These are phyloP conservation scores for Schrankia costaestrigalis DNA, from an alignment of 2,888 invertebrate genomes.

Conservation along the genomic window DNA sequence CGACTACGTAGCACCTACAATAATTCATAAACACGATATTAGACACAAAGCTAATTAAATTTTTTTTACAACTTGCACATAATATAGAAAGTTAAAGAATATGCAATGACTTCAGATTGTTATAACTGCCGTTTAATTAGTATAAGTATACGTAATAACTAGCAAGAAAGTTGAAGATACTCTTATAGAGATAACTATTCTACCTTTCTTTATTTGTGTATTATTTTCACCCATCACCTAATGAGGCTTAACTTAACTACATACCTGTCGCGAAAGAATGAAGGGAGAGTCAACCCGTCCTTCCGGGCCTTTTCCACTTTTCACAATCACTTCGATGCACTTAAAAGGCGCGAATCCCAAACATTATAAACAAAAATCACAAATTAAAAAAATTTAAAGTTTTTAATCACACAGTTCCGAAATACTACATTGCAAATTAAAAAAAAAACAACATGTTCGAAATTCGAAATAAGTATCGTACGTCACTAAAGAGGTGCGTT, in stretches of 20 bases:
- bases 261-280: conserved; percentile 61
- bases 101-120: too few relatives aligned
- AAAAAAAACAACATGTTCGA: conserved; percentile 8
- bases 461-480: conserved; percentile 28
- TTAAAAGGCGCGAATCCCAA: conserved; percentile 22
- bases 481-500: conserved; percentile 26
- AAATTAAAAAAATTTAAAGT: conserved; percentile 22
- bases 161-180: too few relatives aligned
- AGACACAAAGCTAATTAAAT: too few relatives aligned
- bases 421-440: conserved; percentile 16
- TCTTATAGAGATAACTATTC: too few relatives aligned
- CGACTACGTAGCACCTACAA: too few relatives aligned
- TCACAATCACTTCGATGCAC: conserved; percentile 53
- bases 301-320: conserved; percentile 57
- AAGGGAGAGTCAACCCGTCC: conserved; percentile 58
- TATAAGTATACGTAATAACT: too few relatives aligned
- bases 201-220: too few relatives aligned
- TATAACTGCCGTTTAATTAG: too few relatives aligned
- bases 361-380: conserved; percentile 20
- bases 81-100: too few relatives aligned
- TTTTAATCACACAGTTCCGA: conserved; percentile 25
- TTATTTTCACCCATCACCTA: conserved; percentile 21
- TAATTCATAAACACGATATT: too few relatives aligned
- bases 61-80: too few relatives aligned
- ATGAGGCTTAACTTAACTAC: conserved; percentile 18